Base-by-base conservation (phyloP, 2,888 invertebrate species). In the Melanchra persicariae region DNA sequence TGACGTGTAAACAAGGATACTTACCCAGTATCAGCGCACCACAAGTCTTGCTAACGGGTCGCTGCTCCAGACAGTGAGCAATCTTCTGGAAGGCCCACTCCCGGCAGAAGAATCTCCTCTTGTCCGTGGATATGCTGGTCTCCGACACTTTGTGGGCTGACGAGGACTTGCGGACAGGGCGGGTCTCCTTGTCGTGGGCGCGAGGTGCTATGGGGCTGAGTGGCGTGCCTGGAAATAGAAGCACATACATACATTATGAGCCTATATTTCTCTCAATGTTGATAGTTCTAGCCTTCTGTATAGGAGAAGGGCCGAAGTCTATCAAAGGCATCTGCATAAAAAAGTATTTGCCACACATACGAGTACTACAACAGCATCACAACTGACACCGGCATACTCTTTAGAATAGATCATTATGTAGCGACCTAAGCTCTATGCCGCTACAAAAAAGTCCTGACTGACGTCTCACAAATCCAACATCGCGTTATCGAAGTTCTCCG, bases 81-180 rank as follows among this genome's bases (percentile, higher is more conserved):
- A 99, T 97, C 94, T 99, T 99, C 94, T 98, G 98, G 87, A 99
- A 98, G 9, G 98, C 98, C 99, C 99, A 99, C 93, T 99, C 99
- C 12, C 99, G 97, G 90, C 98, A 98, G 96, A 98, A 98, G 95
- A 99, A 98, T 34, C 88, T 96, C 83, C 98, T 97, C 90, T 97
- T 97, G 90, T 97, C 97, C 22, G 96, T 96, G 17, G 95, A 90
- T 83, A 95, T 92, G 57, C 90, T 84, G 26, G 92, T 88, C 85
- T 95, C 95, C 0, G 93, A 86, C 52, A 96, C 93, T 22, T 90
- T 89, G 60, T 96, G 94, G 1, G 94, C 87, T 0, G 96, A 96
- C 0, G 94, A 90, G 0, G 96, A 96, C 85, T 95, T 96, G 77
- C 95, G 94, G 24, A 95, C 92, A 2, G 94, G 92, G 10, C 95